phyloP scores from a whole-genome alignment of 2,888 invertebrate genomes.

The Fabriciana adippe region DNA sequence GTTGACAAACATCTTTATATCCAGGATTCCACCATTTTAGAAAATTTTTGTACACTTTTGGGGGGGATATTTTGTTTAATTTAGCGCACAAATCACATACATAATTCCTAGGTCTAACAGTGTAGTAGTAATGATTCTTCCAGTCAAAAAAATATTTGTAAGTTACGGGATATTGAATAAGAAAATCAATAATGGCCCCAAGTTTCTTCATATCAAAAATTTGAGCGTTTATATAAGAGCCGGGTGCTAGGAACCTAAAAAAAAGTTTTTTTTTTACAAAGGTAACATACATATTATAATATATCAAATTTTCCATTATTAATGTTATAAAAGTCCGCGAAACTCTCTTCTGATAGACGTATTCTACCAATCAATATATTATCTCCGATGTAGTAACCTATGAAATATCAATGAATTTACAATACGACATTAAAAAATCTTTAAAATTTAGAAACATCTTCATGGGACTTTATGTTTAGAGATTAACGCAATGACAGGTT shows the following conservation, averaged over 20 bases:
- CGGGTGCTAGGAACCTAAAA: constrained; percentile 70
- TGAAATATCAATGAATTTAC: too few relatives aligned
- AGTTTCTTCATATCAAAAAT: constrained; percentile 60
- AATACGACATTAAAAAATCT: too few relatives aligned
- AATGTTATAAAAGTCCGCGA: too few relatives aligned
- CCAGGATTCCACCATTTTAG: constrained; percentile 67
- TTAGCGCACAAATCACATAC: constrained; percentile 64
- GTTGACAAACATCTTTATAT: constrained; percentile 53
- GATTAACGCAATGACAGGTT: too few relatives aligned
- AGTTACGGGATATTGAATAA: constrained; percentile 56
- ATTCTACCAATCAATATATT: too few relatives aligned
- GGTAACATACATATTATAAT: not conserved
- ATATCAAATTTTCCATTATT: too few relatives aligned
- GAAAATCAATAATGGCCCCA: constrained; percentile 62
- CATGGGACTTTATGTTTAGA: too few relatives aligned
- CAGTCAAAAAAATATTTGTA: constrained; percentile 69
- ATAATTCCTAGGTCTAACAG: constrained; percentile 48
- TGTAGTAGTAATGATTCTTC: constrained; percentile 66
- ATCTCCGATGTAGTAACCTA: too few relatives aligned
- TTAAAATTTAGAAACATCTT: too few relatives aligned
- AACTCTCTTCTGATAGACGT: too few relatives aligned
- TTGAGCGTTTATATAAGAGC: constrained; percentile 62
- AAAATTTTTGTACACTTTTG: constrained; percentile 46
- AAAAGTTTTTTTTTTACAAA: not conserved
- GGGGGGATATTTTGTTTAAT: constrained; percentile 48